phyloP scores from a whole-genome alignment of 2,113 vertebrate species.

The Gracilinanus agilis region DNA sequence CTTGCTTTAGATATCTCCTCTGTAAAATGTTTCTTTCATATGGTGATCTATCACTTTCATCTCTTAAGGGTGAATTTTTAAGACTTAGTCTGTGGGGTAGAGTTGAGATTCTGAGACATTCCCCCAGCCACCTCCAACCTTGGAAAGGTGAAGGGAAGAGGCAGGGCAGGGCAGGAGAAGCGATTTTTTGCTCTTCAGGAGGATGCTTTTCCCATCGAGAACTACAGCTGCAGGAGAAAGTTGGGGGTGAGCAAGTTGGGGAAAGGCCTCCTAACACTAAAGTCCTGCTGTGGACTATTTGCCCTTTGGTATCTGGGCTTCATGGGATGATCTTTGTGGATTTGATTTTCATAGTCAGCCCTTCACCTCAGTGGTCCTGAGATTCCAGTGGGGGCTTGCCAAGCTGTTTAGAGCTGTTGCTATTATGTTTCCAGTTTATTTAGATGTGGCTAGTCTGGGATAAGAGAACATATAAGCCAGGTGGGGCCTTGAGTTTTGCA shows the following conservation, averaged over 20 bases:
- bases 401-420: background rate
- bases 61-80: background rate
- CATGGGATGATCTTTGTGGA: background rate
- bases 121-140: too few relatives aligned
- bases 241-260: background rate
- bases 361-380: background rate
- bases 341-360: background rate
- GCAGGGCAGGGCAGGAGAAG: background rate
- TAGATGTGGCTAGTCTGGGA: background rate
- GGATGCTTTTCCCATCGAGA: background rate
- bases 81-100: background rate
- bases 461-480: background rate
- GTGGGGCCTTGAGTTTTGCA: background rate
- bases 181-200: background rate
- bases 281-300: background rate
- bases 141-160: background rate
- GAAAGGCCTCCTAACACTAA: background rate
- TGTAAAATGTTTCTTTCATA: background rate
- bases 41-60: background rate
- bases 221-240: background rate
- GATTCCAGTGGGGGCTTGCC: background rate
- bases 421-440: background rate
- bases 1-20: background rate
- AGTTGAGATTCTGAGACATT: background rate
- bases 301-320: background rate